Evolutionary conservation across 2,797 vertebrate genomes (phyloP).

Genomic region (Pachyuromys duprasi): DNA sequence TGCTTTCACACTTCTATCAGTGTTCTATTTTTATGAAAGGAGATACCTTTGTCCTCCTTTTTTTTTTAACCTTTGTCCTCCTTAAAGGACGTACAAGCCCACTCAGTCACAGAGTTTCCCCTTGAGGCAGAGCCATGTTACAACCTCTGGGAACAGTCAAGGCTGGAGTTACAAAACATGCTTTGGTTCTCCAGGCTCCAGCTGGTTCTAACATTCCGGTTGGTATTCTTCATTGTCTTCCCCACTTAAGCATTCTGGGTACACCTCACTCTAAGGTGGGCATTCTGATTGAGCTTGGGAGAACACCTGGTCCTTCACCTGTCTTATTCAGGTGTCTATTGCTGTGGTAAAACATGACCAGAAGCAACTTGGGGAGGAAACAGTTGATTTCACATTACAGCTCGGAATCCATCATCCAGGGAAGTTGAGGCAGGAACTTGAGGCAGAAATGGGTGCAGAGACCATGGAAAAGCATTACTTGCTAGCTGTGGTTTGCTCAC

Average conservation of each 20-base stretch:
- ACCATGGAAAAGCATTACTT: not conserved
- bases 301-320: not conserved
- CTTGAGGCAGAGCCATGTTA: not conserved
- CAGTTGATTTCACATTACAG: not conserved
- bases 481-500: not conserved
- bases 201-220: not conserved
- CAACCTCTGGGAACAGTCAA: slow-evolving; percentile 6
- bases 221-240: not conserved
- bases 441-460: not conserved
- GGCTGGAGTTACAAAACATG: not conserved
- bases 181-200: not conserved
- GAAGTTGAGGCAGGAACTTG: not conserved
- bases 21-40: slow-evolving; percentile 9
- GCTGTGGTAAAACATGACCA: not conserved
- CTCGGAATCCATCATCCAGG: not conserved
- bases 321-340: not conserved
- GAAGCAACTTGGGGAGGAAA: not conserved
- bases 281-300: not conserved
- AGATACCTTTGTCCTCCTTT: not conserved
- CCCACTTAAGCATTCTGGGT: not conserved
- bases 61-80: not conserved
- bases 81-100: not conserved
- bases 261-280: not conserved
- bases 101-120: not conserved
- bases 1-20: not conserved